These are phyloP conservation scores for Leptinotarsa lineolata DNA, from an alignment of 1,140 invertebrate species.

Conservation along the genomic window DNA sequence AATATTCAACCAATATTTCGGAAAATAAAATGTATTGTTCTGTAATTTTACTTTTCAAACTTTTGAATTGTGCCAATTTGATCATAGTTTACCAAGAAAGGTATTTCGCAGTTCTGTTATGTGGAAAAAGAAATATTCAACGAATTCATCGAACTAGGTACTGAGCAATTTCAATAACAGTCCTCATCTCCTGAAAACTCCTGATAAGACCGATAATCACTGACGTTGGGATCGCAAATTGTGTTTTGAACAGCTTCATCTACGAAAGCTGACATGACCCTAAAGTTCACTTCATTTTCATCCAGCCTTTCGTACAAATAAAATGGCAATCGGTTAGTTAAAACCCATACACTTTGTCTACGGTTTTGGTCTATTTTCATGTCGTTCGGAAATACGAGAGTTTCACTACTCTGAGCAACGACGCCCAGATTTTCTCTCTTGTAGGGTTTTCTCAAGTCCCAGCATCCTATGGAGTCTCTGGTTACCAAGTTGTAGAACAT, in stretches of 20 bases:
- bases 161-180: constrained; percentile 47
- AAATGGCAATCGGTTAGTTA: constrained; percentile 74
- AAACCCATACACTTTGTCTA: constrained; percentile 72
- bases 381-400: constrained; percentile 78
- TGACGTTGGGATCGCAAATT: constrained; percentile 67
- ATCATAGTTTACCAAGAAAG: too few relatives aligned
- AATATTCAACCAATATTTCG: too few relatives aligned
- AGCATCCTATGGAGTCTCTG: constrained; percentile 74
- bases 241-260: constrained; percentile 66
- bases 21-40: too few relatives aligned
- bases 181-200: constrained; percentile 33
- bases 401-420: constrained; percentile 62
- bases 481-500: constrained; percentile 80
- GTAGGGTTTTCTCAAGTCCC: constrained; percentile 76
- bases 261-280: constrained; percentile 68
- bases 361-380: constrained; percentile 72
- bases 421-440: constrained; percentile 65
- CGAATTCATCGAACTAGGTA: too few relatives aligned
- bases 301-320: constrained; percentile 72
- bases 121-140: too few relatives aligned
- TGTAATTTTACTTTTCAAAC: too few relatives aligned
- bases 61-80: too few relatives aligned
- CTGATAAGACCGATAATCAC: constrained; percentile 29
- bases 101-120: too few relatives aligned
- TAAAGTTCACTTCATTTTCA: constrained; percentile 70